Conservation (phyloP, 1,140 invertebrate genomes). For the Drosophila sturtevanti region DNA sequence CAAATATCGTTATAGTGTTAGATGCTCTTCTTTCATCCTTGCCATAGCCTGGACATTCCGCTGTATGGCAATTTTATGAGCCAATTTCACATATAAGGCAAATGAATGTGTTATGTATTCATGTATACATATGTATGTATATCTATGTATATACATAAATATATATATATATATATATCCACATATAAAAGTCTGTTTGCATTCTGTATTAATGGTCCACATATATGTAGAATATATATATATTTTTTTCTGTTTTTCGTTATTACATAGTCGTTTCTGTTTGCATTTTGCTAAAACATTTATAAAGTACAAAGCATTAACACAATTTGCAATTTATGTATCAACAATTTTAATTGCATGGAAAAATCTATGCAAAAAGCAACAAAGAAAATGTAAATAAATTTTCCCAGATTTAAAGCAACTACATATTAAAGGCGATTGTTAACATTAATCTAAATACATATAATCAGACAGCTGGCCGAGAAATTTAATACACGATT, state of each 20-base stretch:
- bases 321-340: constrained; percentile 60
- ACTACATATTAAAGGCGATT: constrained; percentile 11
- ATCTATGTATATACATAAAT: background rate
- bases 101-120: constrained; percentile 3
- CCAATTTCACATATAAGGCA: constrained; percentile 7
- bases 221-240: background rate
- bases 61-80: constrained; percentile 9
- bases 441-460: background rate
- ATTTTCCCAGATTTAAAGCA: background rate
- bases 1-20: background rate
- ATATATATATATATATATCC: constrained; percentile 4
- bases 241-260: constrained; percentile 26
- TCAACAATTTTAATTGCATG: constrained; percentile 60
- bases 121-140: constrained; percentile 6
- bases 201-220: background rate
- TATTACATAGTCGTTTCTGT: constrained; percentile 37
- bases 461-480: background rate
- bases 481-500: background rate
- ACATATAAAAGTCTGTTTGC: background rate
- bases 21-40: background rate
- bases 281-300: constrained; percentile 51
- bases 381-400: constrained; percentile 32
- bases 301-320: constrained; percentile 72
- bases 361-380: constrained; percentile 56
- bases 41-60: constrained; percentile 4